Base-by-base conservation (phyloP, 1,140 invertebrate genomes). In the Ceratina calcarata region DNA sequence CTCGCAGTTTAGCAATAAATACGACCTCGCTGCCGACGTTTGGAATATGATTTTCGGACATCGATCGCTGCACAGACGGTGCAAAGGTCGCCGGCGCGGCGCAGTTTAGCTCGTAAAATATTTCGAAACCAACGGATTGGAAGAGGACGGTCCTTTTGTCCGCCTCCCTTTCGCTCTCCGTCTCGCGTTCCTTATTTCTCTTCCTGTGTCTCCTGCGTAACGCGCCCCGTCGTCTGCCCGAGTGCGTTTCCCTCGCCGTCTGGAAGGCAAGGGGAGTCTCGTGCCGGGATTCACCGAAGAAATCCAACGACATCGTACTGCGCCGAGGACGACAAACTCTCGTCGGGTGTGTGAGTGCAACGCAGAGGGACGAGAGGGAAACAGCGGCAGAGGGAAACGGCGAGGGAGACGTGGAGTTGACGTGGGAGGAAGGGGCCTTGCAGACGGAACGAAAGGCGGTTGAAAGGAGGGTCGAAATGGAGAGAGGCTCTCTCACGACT, bases 51-150 rank as follows among this genome's bases (percentile, higher is more conserved):
- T 86, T 76, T 82, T 85, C 71, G 80, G 71, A 61, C 84, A 86
- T 85, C 68, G 84, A 85, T 86, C 82, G 75, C 27, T 7, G 75
- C 37, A 10, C 45, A 65, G 45, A 37, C 32, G 8, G 66, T 51
- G 74, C 62, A 79, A 75, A 85, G 76, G 76, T 75, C 87, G 84
- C 86, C 84, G 85, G 85, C 80, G 86, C 83, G 82, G 75, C 80
- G 86, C 83, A 83, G 78, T 88, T 86, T 73, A 84, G 68, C 86
- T 86, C 83, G 87, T 91, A 87, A 92, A 91, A 91, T 89, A 91
- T 92, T 92, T 91, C 82, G 89, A 81, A 62, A 67, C 78, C 80
- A 74, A 73, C 87, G 79, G 89, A 78, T 87, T 80, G 87, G 78
- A 45, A 45, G 37, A 89, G 87, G 84, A 91, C 90, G 67, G 20